Evolutionary conservation across 2,113 vertebrate genomes (phyloP).

Genomic region (Grammatotria lemairii): DNA sequence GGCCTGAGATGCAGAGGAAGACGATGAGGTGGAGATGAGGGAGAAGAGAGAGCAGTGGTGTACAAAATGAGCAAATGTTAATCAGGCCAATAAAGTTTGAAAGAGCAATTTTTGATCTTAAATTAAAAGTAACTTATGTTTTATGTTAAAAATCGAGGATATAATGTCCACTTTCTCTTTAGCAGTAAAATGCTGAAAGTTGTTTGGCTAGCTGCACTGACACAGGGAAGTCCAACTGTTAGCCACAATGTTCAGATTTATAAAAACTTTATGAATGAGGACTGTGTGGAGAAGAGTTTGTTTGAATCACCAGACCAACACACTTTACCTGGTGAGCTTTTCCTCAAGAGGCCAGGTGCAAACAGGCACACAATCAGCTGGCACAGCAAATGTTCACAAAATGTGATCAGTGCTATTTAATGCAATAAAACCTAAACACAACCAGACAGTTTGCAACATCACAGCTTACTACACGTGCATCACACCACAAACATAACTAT

Average conservation of each 20-base stretch:
- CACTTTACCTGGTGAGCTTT: fast-evolving
- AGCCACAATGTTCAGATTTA: neutral
- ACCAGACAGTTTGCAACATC: neutral
- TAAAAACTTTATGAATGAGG: neutral
- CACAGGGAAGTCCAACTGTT: neutral
- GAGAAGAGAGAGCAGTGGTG: neutral
- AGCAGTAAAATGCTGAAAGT: neutral
- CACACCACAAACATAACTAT: neutral
- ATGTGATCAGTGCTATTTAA: neutral
- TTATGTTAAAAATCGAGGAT: neutral
- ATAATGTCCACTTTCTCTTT: neutral
- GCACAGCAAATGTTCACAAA: neutral
- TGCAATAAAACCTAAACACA: neutral
- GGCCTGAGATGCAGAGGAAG: neutral
- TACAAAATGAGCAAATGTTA: neutral
- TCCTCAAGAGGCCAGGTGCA: neutral
- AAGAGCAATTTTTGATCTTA: neutral
- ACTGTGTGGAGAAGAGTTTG: neutral
- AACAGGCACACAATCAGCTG: neutral
- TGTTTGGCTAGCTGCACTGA: neutral
- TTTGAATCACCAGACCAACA: neutral
- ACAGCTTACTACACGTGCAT: fast-evolving
- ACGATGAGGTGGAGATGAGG: neutral
- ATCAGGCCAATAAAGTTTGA: neutral
- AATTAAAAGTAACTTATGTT: neutral